Percentiles rank a stretch among this genome's conserved stretches.
These are phyloP conservation scores for Galeopsomyia nigrocyanea DNA, from an alignment of 2,888 invertebrate genomes.

Conservation along the genomic window DNA sequence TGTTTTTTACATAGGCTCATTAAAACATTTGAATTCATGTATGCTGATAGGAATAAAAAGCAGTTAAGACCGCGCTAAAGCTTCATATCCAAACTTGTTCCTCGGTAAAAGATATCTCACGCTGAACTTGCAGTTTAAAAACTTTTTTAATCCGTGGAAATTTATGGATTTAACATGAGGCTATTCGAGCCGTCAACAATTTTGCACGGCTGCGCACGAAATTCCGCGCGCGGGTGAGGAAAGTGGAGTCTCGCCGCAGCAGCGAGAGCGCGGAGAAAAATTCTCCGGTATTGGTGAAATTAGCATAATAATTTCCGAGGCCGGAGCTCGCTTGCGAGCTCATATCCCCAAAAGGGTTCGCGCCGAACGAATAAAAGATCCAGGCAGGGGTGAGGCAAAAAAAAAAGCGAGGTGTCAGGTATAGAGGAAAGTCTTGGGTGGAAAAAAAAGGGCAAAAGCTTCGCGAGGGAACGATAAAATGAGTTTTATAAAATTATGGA, in stretches of 20 bases:
- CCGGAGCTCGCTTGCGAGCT: not conserved
- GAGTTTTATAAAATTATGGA: too few relatives aligned
- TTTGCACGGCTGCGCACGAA: conserved; percentile 20
- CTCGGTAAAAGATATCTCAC: not conserved
- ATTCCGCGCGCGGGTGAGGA: not conserved
- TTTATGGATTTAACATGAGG: conserved; percentile 36
- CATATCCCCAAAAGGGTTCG: conserved; percentile 26
- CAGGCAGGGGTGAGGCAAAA: not conserved
- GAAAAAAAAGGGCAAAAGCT: not conserved
- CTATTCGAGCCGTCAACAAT: conserved; percentile 36
- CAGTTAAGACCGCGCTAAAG: too few relatives aligned
- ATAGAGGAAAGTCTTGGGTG: not conserved
- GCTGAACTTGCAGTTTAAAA: conserved; percentile 14
- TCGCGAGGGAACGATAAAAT: not conserved
- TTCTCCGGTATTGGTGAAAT: conserved; percentile 32
- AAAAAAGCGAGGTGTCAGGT: conserved; percentile 6
- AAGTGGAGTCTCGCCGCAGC: not conserved
- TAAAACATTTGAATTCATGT: too few relatives aligned
- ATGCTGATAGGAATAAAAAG: too few relatives aligned
- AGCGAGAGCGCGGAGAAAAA: conserved; percentile 16
- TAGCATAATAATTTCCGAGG: conserved; percentile 41
- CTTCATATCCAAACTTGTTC: not conserved
- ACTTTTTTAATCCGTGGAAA: conserved; percentile 37
- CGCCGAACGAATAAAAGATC: conserved; percentile 5
- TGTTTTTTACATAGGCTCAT: too few relatives aligned